Conservation (phyloP, 2,797 vertebrate genomes). For the Notolabrus celidotus region DNA sequence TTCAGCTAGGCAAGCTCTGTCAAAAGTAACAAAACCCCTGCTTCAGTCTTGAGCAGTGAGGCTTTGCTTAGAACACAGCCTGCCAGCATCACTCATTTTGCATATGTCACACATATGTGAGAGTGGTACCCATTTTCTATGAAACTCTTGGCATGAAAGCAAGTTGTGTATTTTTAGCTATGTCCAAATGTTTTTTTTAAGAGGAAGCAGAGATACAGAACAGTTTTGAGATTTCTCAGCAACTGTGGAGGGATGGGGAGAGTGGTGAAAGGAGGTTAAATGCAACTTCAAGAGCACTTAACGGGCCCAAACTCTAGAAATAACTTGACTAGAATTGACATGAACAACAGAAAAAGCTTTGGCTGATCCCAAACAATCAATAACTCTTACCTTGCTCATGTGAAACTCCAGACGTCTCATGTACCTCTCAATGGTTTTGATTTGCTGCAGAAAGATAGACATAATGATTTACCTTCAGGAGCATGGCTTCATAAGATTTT, state of each 20-base stretch:
- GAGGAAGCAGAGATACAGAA: neutral
- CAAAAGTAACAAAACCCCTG: neutral
- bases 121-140: neutral
- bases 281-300: neutral
- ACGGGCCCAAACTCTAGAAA: neutral
- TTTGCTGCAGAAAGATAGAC: constrained; percentile 89
- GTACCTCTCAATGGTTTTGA: constrained; percentile 96
- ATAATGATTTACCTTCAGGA: neutral
- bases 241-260: constrained; percentile 4
- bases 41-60: neutral
- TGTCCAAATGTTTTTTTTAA: too few relatives aligned
- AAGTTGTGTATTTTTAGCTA: neutral
- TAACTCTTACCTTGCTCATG: constrained; percentile 93
- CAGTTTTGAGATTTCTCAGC: neutral
- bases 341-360: neutral
- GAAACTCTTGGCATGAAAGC: neutral
- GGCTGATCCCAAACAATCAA: neutral
- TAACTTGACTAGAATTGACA: neutral
- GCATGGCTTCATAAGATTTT: constrained; percentile 1
- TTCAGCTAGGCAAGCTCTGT: neutral
- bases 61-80: neutral
- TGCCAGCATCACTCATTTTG: neutral
- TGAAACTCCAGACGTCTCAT: constrained; percentile 98
- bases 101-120: neutral
- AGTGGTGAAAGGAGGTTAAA: neutral